These are phyloP conservation scores for Pristionchus arcanus DNA, from an alignment of 2,888 invertebrate genomes.

Conservation along the genomic window DNA sequence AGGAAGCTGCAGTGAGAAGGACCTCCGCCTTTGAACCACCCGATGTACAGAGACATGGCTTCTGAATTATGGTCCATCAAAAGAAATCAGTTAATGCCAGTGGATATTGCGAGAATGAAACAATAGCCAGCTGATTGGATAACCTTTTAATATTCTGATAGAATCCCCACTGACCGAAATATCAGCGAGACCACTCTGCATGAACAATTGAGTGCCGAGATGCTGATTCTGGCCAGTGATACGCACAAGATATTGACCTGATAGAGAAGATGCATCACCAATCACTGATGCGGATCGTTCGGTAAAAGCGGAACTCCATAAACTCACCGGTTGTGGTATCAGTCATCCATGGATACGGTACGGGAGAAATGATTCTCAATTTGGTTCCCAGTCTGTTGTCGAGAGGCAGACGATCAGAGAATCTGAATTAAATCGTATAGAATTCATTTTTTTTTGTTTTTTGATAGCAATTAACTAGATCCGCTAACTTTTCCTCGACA, in stretches of 20 bases:
- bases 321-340: conserved; percentile 22
- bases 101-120: too few relatives aligned
- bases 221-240: conserved; percentile 62
- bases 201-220: conserved; percentile 55
- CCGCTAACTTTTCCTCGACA: neutral
- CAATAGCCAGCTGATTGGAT: too few relatives aligned
- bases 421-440: neutral
- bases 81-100: too few relatives aligned
- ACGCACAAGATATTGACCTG: conserved; percentile 63
- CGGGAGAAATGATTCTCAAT: conserved; percentile 58
- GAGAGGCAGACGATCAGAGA: conserved; percentile 54
- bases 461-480: too few relatives aligned
- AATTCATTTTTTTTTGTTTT: too few relatives aligned
- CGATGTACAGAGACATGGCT: conserved; percentile 23
- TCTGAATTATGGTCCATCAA: neutral
- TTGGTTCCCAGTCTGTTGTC: conserved; percentile 62
- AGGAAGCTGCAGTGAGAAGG: conserved; percentile 62
- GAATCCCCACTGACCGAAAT: neutral
- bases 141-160: too few relatives aligned
- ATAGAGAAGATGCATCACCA: neutral
- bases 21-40: conserved; percentile 52
- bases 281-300: too few relatives aligned
- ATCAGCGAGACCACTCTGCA: neutral
- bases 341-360: conserved; percentile 65
- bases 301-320: neutral